Evolutionary conservation across 2,888 invertebrate species (phyloP).

Genomic region (Tipula vernalis): DNA sequence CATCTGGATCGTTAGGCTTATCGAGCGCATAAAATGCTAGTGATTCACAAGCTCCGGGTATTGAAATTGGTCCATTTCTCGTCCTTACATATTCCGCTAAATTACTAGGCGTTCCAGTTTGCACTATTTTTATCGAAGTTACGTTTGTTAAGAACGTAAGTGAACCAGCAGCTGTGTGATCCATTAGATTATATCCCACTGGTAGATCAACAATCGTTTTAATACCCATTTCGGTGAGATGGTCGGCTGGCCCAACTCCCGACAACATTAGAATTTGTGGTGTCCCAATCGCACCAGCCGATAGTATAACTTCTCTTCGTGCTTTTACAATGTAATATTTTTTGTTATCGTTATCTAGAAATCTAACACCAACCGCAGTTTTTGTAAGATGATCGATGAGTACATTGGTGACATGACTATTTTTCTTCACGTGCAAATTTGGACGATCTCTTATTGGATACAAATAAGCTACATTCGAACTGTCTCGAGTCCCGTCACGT

Average conservation of each 20-base stretch:
- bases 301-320: slow-evolving; percentile 55
- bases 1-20: slow-evolving; percentile 36
- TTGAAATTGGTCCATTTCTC: slow-evolving; percentile 31
- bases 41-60: slow-evolving; percentile 47
- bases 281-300: slow-evolving; percentile 65
- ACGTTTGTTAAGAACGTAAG: slow-evolving; percentile 47
- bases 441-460: slow-evolving; percentile 37
- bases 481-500: slow-evolving; percentile 43
- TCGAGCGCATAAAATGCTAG: slow-evolving; percentile 50
- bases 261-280: slow-evolving; percentile 74
- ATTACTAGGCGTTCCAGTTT: not conserved
- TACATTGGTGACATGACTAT: slow-evolving; percentile 41
- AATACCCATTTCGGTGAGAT: slow-evolving; percentile 41
- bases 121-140: slow-evolving; percentile 22
- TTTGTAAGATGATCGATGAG: slow-evolving; percentile 39
- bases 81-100: not conserved
- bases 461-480: slow-evolving; percentile 47
- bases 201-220: slow-evolving; percentile 44
- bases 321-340: slow-evolving; percentile 38
- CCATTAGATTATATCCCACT: slow-evolving; percentile 51
- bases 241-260: slow-evolving; percentile 51
- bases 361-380: slow-evolving; percentile 43
- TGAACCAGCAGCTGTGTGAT: slow-evolving; percentile 52
- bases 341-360: slow-evolving; percentile 32
- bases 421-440: slow-evolving; percentile 45